Base-by-base conservation (phyloP, 2,797 vertebrate species). In the Bovichtus diacanthus region DNA sequence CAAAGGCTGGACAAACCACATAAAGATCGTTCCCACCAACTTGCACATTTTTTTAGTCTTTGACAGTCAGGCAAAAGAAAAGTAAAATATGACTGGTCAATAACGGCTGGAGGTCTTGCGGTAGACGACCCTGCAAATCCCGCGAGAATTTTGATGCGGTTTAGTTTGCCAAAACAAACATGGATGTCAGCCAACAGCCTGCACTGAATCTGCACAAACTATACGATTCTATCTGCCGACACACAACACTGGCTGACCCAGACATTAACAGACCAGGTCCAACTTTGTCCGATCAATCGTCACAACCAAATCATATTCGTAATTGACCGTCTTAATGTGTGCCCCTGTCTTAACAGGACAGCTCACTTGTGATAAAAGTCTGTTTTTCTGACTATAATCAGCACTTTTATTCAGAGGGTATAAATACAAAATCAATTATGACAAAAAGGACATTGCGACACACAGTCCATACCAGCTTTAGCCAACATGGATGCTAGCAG, bases 401-500 rank as follows among this genome's bases (percentile, higher is more conserved):
- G 12, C n/a, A 36, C 27, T 29, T 44, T 29, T 4, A 34, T 34
- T 36, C 31, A 19, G 4, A 34, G 10, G 8, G 6, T 18, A 49
- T 39, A 29, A 50, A 49, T 21, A 18, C 64, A 4, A 23, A 25
- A 62, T 29, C 10, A 31, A 12, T 27, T 36, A 21, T n/a, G 3
- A 10, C 2, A 29, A 25, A n/a, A 21, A 38, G 2, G 3, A 23
- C 34, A 61, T 9, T 2, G 56, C 8, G 41, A 55, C 2, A 36
- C 7, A 15, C 5, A 16, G 0, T 5, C 15, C 75, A 12, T 85
- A 99, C 98, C 98, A 44, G 98, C 97, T 92, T 97, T 98, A 9
- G 97, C 97, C 0, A 99, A 91, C 98, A 99, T 99, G 2, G 98
- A 97, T 0, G 98, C 97, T 12, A 99, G 95, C 39, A 99, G 94